Base-by-base conservation (phyloP, 2,888 invertebrate genomes). In the Litoditis marina region DNA sequence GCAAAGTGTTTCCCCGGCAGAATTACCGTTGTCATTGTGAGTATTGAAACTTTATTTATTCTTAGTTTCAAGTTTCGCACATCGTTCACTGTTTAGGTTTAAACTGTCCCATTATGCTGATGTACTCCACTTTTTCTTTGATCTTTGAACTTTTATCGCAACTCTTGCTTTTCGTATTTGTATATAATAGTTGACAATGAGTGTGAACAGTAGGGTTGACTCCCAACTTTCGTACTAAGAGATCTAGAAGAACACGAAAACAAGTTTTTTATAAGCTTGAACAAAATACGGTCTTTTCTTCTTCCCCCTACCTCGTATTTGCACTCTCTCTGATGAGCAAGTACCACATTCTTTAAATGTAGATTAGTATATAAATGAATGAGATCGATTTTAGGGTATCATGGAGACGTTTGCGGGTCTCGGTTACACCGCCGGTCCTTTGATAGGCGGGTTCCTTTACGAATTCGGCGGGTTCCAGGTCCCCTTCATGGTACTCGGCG, bases 341-440 rank as follows among this genome's bases (percentile, higher is more conserved):
- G n/a, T n/a, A 66, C 7, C 25, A 13, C 11, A n/a, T n/a, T n/a
- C n/a, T n/a, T n/a, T n/a, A n/a, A n/a, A n/a, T n/a, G n/a, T n/a
- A n/a, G n/a, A n/a, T 11, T 66, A 27, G 31, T 25, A 55, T 2
- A 28, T 6, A n/a, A 13, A 27, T n/a, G 13, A 64, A 13, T 22
- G 8, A n/a, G n/a, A 22, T 52, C 16, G 16, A n/a, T 61, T 65
- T 39, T 71, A 84, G 83, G 85, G 85, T 16, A 75, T 84, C 5
- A 76, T 84, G 61, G 85, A 85, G 67, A 83, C 92, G 0, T 92
- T 91, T 84, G 92, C 92, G 82, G 93, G 93, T 0, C 71, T 87
- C 88, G 78, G 94, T 88, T 87, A 93, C 62, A 92, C 93, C 63
- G 90, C 91, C 0, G 94, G 94, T 0, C 94, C 94, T 0, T 91